Percentiles rank a stretch among this genome's conserved stretches.
These are phyloP conservation scores for Euphydryas editha DNA, from an alignment of 2,888 invertebrate species.

Conservation along the genomic window DNA sequence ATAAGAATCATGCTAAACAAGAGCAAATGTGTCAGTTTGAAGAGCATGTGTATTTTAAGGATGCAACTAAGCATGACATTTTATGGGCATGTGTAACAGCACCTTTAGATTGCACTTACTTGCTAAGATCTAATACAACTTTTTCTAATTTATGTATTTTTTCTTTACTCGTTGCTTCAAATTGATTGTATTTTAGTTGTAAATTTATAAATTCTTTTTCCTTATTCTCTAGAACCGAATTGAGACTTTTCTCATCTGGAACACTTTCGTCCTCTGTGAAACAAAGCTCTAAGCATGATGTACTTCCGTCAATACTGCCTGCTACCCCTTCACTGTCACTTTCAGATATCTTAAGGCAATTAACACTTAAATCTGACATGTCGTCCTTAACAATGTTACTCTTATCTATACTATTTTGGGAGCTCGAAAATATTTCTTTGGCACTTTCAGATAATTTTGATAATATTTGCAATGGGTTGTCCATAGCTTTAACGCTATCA, in stretches of 20 bases:
- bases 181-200: constrained; percentile 79
- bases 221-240: constrained; percentile 67
- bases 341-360: constrained; percentile 75
- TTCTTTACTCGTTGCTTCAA: constrained; percentile 73
- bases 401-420: constrained; percentile 70
- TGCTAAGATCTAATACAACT: constrained; percentile 85
- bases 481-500: constrained; percentile 73
- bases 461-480: constrained; percentile 77
- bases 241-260: constrained; percentile 64
- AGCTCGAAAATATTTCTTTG: constrained; percentile 79
- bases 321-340: constrained; percentile 79
- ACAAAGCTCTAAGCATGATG: constrained; percentile 77
- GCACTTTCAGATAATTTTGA: constrained; percentile 77
- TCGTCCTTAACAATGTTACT: constrained; percentile 69
- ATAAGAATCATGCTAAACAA: too few species aligned
- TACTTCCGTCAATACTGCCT: constrained; percentile 77
- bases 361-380: constrained; percentile 71
- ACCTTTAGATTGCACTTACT: constrained; percentile 72
- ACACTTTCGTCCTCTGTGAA: constrained; percentile 76
- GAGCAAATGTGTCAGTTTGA: too few species aligned
- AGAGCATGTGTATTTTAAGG: too few species aligned
- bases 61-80: too few species aligned
- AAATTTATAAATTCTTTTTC: constrained; percentile 79
- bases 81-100: too few species aligned
- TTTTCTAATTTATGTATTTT: constrained; percentile 77